These are phyloP conservation scores for Crocallis elinguaria DNA, from an alignment of 2,888 invertebrate genomes.

Conservation along the genomic window DNA sequence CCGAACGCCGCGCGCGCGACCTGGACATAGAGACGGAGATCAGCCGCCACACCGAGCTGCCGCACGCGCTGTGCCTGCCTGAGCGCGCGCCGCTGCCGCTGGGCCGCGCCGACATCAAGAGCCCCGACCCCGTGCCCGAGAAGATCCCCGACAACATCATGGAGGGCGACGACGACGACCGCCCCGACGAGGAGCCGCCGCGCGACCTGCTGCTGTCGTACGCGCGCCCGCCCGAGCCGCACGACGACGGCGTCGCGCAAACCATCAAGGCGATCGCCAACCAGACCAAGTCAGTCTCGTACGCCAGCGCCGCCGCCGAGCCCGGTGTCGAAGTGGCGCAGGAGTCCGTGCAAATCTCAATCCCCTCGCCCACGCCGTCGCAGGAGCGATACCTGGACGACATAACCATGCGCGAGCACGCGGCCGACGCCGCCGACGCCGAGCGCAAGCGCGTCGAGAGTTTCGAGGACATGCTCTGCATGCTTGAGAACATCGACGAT, in stretches of 20 bases:
- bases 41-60: conserved; percentile 79
- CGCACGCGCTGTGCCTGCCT: conserved; percentile 68
- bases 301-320: conserved; percentile 65
- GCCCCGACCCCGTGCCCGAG: conserved; percentile 79
- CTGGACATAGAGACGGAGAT: conserved; percentile 81
- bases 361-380: conserved; percentile 87
- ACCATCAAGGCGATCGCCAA: conserved; percentile 83
- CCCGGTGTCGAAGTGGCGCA: conserved; percentile 85
- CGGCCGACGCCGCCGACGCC: conserved; percentile 79
- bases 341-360: conserved; percentile 87
- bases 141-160: conserved; percentile 81
- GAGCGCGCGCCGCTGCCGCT: conserved; percentile 71
- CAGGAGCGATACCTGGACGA: conserved; percentile 87
- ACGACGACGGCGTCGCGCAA: conserved; percentile 46
- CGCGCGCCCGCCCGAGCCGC: conserved; percentile 52
- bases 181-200: conserved; percentile 66
- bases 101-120: conserved; percentile 79
- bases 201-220: conserved; percentile 68
- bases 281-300: conserved; percentile 79
- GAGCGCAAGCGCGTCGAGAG: conserved; percentile 85
- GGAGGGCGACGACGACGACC: conserved; percentile 79
- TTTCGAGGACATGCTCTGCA: conserved; percentile 88
- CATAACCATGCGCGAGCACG: conserved; percentile 86
- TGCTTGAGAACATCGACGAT: conserved; percentile 86
- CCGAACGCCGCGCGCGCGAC: conserved; percentile 43